phyloP scores from a whole-genome alignment of 2,113 vertebrate species.

The Corythaeola cristata region DNA sequence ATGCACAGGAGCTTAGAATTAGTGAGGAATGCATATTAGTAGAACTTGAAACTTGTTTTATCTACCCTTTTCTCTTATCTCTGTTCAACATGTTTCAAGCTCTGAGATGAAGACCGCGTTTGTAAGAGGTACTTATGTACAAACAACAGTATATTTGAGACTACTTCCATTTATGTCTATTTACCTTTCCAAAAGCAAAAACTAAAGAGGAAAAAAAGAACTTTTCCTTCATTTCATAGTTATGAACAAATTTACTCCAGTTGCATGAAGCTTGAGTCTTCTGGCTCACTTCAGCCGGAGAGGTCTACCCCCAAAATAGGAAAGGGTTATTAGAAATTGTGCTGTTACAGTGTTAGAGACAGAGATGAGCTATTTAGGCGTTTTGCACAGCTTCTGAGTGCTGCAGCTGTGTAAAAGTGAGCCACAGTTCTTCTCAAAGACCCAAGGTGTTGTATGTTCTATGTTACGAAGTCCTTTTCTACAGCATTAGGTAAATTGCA shows the following conservation, averaged over 20 bases:
- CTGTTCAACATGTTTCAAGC: neutral
- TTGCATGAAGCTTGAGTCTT: neutral
- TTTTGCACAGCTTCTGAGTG: neutral
- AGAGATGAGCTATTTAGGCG: neutral
- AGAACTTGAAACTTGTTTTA: neutral
- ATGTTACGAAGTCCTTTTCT: neutral
- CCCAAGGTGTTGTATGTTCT: neutral
- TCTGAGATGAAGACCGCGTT: neutral
- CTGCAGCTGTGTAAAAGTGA: neutral
- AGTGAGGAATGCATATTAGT: neutral
- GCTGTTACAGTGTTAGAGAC: neutral
- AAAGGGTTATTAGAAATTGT: neutral
- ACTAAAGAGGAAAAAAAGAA: neutral
- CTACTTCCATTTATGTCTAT: neutral
- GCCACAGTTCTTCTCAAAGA: neutral
- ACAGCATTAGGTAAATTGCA: neutral
- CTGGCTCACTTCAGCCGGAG: neutral
- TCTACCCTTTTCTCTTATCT: neutral
- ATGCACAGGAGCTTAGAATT: neutral
- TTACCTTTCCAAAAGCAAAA: neutral
- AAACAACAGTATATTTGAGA: neutral
- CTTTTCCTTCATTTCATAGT: neutral
- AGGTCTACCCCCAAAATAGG: neutral
- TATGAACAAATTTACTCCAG: neutral
- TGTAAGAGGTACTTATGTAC: neutral